A percentile compares a stretch with the other conserved stretches of the same genome.
phyloP scores from a whole-genome alignment of 2,888 invertebrate genomes.

The Creontiades dilutus region DNA sequence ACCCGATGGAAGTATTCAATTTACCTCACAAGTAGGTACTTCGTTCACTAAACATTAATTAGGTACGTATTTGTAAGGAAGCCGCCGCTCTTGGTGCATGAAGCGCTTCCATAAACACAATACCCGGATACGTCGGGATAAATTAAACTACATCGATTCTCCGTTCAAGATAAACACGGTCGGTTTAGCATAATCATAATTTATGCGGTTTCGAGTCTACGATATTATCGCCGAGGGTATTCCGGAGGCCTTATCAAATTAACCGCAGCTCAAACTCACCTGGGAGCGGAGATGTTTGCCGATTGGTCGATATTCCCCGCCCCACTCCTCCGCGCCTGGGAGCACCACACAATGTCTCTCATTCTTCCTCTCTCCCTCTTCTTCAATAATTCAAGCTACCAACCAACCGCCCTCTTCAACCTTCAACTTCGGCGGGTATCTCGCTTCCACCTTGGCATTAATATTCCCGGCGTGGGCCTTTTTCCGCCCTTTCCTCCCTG shows the following conservation, averaged over 20 bases:
- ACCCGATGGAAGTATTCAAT: too few relatives aligned
- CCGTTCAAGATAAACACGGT: background rate
- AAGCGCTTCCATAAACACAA: background rate
- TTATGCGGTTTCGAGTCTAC: conserved; percentile 11
- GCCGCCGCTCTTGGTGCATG: too few relatives aligned
- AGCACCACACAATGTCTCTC: conserved; percentile 16
- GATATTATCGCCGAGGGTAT: background rate
- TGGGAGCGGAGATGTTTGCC: conserved; percentile 5
- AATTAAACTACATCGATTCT: conserved; percentile 7
- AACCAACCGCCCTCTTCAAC: conserved; percentile 24
- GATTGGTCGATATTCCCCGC: conserved; percentile 43
- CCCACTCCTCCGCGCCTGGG: background rate
- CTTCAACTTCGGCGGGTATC: conserved; percentile 15
- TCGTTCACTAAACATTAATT: too few relatives aligned
- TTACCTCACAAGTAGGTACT: too few relatives aligned
- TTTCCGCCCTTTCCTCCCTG: background rate
- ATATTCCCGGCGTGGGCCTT: background rate
- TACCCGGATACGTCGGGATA: background rate
- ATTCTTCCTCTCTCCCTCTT: conserved; percentile 6
- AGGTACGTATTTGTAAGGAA: too few relatives aligned
- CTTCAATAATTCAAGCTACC: conserved; percentile 38
- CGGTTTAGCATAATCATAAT: conserved; percentile 14
- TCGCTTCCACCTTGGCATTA: background rate
- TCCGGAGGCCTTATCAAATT: conserved; percentile 20
- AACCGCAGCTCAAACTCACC: background rate